phyloP scores from a whole-genome alignment of 2,113 vertebrate species.

The Diadophis punctatus region DNA sequence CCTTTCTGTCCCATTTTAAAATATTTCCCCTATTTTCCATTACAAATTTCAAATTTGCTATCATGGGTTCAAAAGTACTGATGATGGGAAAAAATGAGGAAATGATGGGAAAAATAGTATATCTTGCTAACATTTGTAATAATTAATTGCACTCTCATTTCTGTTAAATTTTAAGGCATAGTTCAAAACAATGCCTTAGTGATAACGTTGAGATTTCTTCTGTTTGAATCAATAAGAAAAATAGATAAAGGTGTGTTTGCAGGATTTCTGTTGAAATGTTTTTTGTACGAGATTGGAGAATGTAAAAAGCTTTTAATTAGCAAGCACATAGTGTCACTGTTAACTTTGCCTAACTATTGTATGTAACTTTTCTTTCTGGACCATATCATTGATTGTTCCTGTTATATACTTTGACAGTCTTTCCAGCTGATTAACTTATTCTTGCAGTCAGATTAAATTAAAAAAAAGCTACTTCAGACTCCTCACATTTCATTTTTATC shows the following conservation, averaged over 20 bases:
- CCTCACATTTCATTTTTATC: background rate
- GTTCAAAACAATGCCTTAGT: background rate
- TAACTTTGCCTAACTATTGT: background rate
- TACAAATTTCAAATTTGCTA: background rate
- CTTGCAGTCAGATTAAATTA: background rate
- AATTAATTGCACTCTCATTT: background rate
- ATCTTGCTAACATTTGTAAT: background rate
- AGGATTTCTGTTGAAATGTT: background rate
- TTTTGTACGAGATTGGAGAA: background rate
- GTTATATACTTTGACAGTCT: background rate
- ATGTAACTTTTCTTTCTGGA: background rate
- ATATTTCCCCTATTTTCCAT: background rate
- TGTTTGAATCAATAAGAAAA: background rate
- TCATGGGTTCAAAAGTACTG: background rate
- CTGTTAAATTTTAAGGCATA: background rate
- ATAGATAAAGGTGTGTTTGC: background rate
- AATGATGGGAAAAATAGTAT: too few species aligned
- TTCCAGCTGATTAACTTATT: background rate
- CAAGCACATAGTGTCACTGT: background rate
- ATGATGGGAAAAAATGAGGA: background rate
- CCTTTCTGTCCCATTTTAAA: background rate
- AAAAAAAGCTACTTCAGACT: background rate
- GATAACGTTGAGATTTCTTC: background rate
- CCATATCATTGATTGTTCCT: background rate
- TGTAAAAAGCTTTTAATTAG: background rate